Percentiles rank a stretch among this genome's conserved stretches.
Evolutionary conservation across 1,140 invertebrate species (phyloP).

Genomic region (Homalodisca vitripennis): DNA sequence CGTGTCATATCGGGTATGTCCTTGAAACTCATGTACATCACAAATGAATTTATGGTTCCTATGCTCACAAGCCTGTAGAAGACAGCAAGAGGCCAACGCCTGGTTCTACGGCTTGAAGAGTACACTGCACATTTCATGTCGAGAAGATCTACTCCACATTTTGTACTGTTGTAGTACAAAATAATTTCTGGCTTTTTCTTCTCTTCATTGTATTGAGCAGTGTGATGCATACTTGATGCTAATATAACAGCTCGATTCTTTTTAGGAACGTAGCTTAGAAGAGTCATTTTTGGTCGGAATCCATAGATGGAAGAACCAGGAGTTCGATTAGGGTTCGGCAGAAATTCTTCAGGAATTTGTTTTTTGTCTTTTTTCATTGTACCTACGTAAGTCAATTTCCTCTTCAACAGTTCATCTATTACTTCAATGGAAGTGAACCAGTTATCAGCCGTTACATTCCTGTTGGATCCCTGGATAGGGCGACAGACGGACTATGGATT

Average conservation of each 20-base stretch:
- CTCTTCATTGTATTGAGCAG: not conserved
- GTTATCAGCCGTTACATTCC: not conserved
- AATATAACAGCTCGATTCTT: not conserved
- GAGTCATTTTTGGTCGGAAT: not conserved
- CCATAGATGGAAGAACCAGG: not conserved
- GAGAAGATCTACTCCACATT: not conserved
- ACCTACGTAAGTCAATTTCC: not conserved
- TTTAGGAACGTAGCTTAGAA: not conserved
- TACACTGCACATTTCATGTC: not conserved
- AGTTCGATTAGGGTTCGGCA: not conserved
- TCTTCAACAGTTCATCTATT: not conserved
- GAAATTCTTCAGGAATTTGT: not conserved
- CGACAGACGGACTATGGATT: not conserved
- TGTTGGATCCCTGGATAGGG: not conserved
- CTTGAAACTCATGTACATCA: not conserved
- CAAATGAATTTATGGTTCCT: not conserved
- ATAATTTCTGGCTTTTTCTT: not conserved
- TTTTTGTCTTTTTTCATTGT: not conserved
- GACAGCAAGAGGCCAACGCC: not conserved
- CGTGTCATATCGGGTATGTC: too few relatives aligned
- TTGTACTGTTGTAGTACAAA: not conserved
- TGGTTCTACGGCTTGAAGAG: not conserved
- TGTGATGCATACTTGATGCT: not conserved
- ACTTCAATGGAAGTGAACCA: not conserved
- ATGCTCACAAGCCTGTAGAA: not conserved